These are phyloP conservation scores for Lonchura striata DNA, from an alignment of 2,113 vertebrate species.

Conservation along the genomic window DNA sequence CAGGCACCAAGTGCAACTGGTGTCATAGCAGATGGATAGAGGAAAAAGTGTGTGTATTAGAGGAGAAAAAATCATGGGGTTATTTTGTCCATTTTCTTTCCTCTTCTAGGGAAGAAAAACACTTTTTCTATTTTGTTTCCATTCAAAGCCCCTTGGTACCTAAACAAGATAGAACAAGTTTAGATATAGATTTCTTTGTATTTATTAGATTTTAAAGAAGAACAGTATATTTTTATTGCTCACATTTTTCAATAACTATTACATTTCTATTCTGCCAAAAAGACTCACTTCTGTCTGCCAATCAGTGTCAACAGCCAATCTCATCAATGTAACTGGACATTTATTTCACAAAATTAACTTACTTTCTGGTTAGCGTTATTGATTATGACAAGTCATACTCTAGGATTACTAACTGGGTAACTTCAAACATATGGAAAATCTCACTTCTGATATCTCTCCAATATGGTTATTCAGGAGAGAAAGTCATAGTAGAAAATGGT, in stretches of 20 bases:
- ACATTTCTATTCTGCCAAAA: constrained; percentile 25
- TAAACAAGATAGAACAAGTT: neutral
- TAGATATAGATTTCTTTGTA: neutral
- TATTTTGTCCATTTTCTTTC: neutral
- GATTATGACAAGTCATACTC: constrained; percentile 54
- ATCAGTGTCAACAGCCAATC: constrained; percentile 57
- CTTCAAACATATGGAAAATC: constrained; percentile 43
- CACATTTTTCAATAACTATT: constrained; percentile 17
- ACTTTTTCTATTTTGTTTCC: neutral
- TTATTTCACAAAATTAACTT: constrained; percentile 53
- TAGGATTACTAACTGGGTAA: constrained; percentile 22
- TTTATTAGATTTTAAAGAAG: constrained; percentile 39
- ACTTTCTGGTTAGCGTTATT: constrained; percentile 1
- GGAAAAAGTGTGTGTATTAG: neutral
- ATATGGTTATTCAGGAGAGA: neutral
- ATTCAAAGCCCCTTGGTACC: neutral
- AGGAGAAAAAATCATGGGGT: rapidly evolving
- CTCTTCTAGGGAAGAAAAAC: neutral
- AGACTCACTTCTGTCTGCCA: constrained; percentile 35
- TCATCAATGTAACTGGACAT: constrained; percentile 38
- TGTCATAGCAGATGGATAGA: neutral
- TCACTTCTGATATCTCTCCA: constrained; percentile 24
- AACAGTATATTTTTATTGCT: constrained; percentile 5
- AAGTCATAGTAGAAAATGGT: neutral
- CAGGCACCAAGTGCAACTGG: neutral